phyloP scores from a whole-genome alignment of 2,888 invertebrate genomes.

The Standfussiana lucernea region DNA sequence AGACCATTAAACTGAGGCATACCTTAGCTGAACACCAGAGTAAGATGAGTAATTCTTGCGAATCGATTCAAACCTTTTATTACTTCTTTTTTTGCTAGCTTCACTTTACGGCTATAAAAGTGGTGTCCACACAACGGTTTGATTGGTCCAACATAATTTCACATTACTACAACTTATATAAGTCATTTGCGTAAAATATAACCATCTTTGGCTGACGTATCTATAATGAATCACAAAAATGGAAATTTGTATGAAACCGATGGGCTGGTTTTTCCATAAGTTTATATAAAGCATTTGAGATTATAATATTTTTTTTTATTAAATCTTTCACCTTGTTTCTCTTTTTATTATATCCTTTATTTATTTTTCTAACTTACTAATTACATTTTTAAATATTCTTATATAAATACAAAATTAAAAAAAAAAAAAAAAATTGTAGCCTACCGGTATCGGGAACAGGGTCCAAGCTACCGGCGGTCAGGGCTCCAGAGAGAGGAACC shows the following conservation, averaged over 20 bases:
- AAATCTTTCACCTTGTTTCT: neutral
- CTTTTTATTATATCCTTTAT: no score
- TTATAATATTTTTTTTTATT: neutral
- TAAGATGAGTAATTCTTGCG: neutral
- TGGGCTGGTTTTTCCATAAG: neutral
- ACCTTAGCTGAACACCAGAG: constrained; percentile 11
- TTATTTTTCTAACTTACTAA: no score
- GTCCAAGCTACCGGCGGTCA: no score
- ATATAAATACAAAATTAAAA: no score
- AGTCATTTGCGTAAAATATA: neutral
- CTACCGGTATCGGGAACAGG: no score
- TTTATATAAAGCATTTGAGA: neutral
- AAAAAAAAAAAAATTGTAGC: no score
- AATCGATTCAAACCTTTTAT: neutral
- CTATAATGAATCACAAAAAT: neutral
- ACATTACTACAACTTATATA: constrained; percentile 12
- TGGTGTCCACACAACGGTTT: neutral
- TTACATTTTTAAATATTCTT: no score
- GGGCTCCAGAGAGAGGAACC: no score
- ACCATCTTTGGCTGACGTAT: neutral
- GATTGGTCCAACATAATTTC: constrained; percentile 19
- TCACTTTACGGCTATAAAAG: constrained; percentile 11
- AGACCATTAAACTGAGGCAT: neutral
- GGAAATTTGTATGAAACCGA: neutral
- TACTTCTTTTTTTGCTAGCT: neutral